Percentiles rank a stretch among this genome's conserved stretches.
These are phyloP conservation scores for Eurosta solidaginis DNA, from an alignment of 1,140 invertebrate species.

Conservation along the genomic window DNA sequence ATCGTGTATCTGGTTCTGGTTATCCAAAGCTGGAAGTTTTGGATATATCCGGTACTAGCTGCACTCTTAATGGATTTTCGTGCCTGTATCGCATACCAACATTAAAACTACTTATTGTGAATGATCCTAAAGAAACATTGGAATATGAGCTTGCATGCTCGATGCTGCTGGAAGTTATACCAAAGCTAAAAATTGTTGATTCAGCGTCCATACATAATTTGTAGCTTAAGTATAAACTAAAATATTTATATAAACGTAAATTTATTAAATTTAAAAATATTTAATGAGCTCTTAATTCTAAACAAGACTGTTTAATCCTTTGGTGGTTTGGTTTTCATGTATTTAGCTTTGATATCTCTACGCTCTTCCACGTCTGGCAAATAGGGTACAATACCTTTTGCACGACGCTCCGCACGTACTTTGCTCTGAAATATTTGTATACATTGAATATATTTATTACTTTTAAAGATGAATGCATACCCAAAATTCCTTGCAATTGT, in stretches of 20 bases:
- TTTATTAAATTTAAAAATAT: constrained; percentile 32
- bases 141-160: constrained; percentile 65
- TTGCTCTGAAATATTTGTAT: constrained; percentile 42
- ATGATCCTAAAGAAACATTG: constrained; percentile 61
- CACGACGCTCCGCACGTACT: constrained; percentile 47
- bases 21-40: constrained; percentile 69
- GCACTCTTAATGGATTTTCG: constrained; percentile 70
- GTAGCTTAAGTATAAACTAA: background rate
- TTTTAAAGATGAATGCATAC: constrained; percentile 51
- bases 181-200: constrained; percentile 53
- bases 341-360: constrained; percentile 48
- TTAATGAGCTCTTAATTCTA: background rate
- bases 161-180: constrained; percentile 64
- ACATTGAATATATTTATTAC: background rate
- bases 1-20: constrained; percentile 67
- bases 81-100: constrained; percentile 67
- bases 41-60: constrained; percentile 72
- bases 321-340: constrained; percentile 52
- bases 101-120: constrained; percentile 65
- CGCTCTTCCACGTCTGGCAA: constrained; percentile 51
- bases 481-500: constrained; percentile 69
- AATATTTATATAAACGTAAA: constrained; percentile 25
- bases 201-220: constrained; percentile 34
- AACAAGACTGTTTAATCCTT: constrained; percentile 28
- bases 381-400: constrained; percentile 50